Percentiles rank a stretch among this genome's conserved stretches.
phyloP scores from a whole-genome alignment of 37 sponge, comb jelly and placozoan genomes.

The Aplysina aerophoba region DNA sequence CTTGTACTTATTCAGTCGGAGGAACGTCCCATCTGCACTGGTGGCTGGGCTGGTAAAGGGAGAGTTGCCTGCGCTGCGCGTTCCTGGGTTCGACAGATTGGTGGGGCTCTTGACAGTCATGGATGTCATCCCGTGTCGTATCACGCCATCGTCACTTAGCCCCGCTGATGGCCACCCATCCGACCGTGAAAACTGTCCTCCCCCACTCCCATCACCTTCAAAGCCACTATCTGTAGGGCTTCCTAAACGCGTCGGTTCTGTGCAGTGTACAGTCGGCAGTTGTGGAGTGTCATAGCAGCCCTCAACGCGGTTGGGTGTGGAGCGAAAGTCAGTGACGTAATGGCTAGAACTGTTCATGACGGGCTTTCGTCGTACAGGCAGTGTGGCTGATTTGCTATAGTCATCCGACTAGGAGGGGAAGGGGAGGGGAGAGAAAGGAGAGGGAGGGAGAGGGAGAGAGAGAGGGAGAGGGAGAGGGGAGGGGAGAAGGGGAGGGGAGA shows the following conservation, averaged over 20 bases:
- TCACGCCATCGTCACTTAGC: slow-evolving; percentile 15
- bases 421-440: too few relatives aligned
- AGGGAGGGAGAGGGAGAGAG: too few relatives aligned
- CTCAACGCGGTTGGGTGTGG: not conserved
- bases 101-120: not conserved
- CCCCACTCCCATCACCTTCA: slow-evolving; percentile 59
- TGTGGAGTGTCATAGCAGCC: too few relatives aligned
- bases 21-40: slow-evolving; percentile 22
- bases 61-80: slow-evolving; percentile 14
- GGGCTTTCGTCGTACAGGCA: not conserved
- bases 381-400: not conserved
- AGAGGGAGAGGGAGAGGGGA: not conserved
- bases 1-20: not conserved
- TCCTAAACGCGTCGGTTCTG: not conserved
- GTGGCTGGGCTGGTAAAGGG: slow-evolving; percentile 15
- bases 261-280: too few relatives aligned
- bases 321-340: not conserved
- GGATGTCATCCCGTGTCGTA: not conserved
- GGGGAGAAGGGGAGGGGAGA: not conserved
- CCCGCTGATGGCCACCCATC: not conserved
- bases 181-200: slow-evolving; percentile 26
- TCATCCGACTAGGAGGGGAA: not conserved
- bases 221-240: slow-evolving; percentile 53
- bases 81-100: not conserved
- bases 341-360: not conserved